Evolutionary conservation across 1,140 invertebrate genomes (phyloP).

Genomic region (Drosophila kohkoa): DNA sequence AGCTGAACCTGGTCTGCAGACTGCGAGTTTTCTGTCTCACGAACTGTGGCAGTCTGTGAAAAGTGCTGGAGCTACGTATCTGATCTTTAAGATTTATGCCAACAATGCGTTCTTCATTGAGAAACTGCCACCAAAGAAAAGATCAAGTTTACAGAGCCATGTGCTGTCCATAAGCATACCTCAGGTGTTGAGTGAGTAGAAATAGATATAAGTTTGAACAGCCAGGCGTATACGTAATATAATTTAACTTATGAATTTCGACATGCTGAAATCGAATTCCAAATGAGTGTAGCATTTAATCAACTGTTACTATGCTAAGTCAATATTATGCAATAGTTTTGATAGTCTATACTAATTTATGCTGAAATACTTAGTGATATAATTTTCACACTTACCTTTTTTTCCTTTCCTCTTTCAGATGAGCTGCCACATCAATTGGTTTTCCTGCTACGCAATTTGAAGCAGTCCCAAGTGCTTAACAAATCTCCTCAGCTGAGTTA

Average conservation of each 20-base stretch:
- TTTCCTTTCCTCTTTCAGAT: background rate
- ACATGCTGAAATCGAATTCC: no score
- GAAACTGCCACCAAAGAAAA: background rate
- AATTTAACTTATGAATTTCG: no score
- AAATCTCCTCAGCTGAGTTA: background rate
- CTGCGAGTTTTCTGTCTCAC: conserved; percentile 39
- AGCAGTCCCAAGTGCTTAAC: background rate
- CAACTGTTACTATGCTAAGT: no score
- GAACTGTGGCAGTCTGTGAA: conserved; percentile 20
- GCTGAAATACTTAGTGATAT: no score
- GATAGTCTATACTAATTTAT: no score
- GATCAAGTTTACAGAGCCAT: conserved; percentile 34
- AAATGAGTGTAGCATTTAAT: no score
- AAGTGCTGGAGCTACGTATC: background rate
- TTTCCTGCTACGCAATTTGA: conserved; percentile 8
- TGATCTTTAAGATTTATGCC: conserved; percentile 60
- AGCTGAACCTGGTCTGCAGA: conserved; percentile 26
- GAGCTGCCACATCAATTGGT: conserved; percentile 7
- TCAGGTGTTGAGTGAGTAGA: conserved; percentile 35
- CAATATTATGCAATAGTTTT: no score
- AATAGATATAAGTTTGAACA: background rate
- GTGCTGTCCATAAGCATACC: conserved; percentile 54
- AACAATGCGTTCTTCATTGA: conserved; percentile 54
- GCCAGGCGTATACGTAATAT: background rate
- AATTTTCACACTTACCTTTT: background rate